These are phyloP conservation scores for Anhinga anhinga DNA, from an alignment of 2,113 vertebrate species.

Conservation along the genomic window DNA sequence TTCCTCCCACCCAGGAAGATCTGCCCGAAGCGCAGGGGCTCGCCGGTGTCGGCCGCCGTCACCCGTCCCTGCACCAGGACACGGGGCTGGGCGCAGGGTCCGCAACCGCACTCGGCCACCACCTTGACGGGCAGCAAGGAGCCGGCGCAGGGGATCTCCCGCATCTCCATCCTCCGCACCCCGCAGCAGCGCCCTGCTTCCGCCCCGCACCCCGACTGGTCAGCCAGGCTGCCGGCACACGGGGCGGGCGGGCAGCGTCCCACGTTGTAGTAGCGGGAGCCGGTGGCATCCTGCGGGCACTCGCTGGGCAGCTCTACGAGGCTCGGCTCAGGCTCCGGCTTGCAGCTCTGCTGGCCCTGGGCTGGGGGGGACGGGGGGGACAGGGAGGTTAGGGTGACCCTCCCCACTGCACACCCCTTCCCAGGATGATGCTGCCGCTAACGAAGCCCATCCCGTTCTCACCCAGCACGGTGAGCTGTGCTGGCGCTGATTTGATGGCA, in stretches of 20 bases:
- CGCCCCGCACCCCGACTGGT: conserved; percentile 73
- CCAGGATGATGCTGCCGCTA: rapidly evolving
- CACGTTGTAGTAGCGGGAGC: conserved; percentile 85
- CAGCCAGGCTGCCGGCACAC: conserved; percentile 74
- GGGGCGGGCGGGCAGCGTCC: conserved; percentile 82
- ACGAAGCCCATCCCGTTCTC: not conserved
- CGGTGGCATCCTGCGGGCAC: conserved; percentile 74
- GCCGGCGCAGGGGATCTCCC: conserved; percentile 78
- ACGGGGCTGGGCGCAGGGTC: conserved; percentile 81
- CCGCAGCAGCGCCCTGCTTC: conserved; percentile 79
- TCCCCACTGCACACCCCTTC: rapidly evolving
- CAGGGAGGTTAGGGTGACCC: not conserved
- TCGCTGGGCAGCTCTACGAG: conserved; percentile 87
- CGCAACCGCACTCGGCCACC: conserved; percentile 86
- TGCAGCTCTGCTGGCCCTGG: conserved; percentile 75
- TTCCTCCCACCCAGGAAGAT: conserved; percentile 81
- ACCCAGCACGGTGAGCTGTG: conserved; percentile 85
- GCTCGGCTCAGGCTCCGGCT: conserved; percentile 76
- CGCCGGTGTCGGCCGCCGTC: conserved; percentile 81
- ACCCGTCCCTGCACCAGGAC: conserved; percentile 86
- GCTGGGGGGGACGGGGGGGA: not conserved
- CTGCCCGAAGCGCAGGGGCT: conserved; percentile 89
- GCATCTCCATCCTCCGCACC: conserved; percentile 78
- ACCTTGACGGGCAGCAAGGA: conserved; percentile 84
- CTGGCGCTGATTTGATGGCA: conserved; percentile 80